Base-by-base conservation (phyloP, 2,797 vertebrate genomes). In the Paedocypris micromegethes region DNA sequence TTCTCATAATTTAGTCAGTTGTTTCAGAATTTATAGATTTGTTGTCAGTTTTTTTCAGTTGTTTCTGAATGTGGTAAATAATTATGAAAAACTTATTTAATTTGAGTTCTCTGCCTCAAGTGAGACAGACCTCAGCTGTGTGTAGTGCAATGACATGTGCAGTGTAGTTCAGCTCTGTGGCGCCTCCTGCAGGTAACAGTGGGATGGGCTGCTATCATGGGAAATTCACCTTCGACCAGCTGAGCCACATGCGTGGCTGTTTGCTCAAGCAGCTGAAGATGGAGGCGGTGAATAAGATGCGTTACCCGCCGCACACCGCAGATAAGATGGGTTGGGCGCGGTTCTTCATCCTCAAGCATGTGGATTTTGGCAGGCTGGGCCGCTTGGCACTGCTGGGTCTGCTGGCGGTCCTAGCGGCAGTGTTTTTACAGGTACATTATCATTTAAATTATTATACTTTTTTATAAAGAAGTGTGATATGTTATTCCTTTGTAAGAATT, bases 151-250 rank as follows among this genome's bases (percentile, higher is more conserved):
- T 44, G 38, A 39, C 41, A n/a, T n/a, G 46, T 70, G 44, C 50
- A 50, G 9, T 9, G 45, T 38, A 39, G 5, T 37, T 48, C 38
- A 7, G 57, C 3, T 72, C 4, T 71, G 52, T 3, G 72, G 37
- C 63, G 53, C 75, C 48, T 38, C 47, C 60, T 41, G 0, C 85
- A 96, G 96, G 95, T 4, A 81, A 92, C 85, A 98, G 96, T 0
- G 95, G 95, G 5, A 95, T 94, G 88, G 96, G 96, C 0, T 71
- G 88, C 74, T 98, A 97, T 82, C 93, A 92, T 0, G 93, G 93
- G 66, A 90, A 83, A 80, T 77, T 84, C 79, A 90, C 79, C 83
- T 98, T 98, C 0, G 89, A 95, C 75, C 91, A 89, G 78, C 90
- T 97, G 80, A 97, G 94, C 49, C 95, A 98, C 81, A 78, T 73